Evolutionary conservation across 2,797 vertebrate species (phyloP), one percentile per base, ranked within the genome.

Genomic region (Chiroxiphia lanceolata): DNA sequence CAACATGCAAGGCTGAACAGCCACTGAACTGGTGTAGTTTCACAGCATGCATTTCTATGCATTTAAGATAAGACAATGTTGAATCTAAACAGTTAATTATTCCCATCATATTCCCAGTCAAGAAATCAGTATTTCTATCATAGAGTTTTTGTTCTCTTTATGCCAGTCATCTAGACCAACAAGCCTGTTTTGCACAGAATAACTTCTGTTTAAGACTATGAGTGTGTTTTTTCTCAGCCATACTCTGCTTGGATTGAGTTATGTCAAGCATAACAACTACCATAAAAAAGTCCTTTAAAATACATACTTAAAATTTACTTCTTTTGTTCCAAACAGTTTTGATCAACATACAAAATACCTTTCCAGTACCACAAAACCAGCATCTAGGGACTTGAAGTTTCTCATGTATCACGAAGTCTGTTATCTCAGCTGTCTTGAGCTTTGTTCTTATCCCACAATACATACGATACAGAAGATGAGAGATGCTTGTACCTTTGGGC

Each of bases 401-500:
- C 42, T 78, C 16, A 19, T 34, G 10, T 83, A 64, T 47, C 36
- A 57, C 38, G 14, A 89, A 60, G 40, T 75, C 64, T 78, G 19
- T 83, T 83, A 60, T 53, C 33, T 90, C 36, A 91, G 19, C 61
- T 88, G 31, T 83, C 47, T 72, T 10, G 2, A 59, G 67, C 17
- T 77, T 83, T 3, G 0, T 78, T 89, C 29, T 77, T 84, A 48
- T 60, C 53, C 47, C 68, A 75, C 31, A 67, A 17, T 17, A 57
- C 7, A 25, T 23, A 19, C 26, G 78, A 57, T 63, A 61, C 3
- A 51, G 21, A 79, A 83, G 45, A 82, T 72, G 61, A 94, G 13
- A 80, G 47, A 59, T 51, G 21, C 59, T 91, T 93, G 88, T 98
- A 99, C 99, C 97, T 99, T 99, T 96, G 98, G 95, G 69, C 99